phyloP scores from a whole-genome alignment of 1,140 invertebrate species.

The Oscheius sp. region DNA sequence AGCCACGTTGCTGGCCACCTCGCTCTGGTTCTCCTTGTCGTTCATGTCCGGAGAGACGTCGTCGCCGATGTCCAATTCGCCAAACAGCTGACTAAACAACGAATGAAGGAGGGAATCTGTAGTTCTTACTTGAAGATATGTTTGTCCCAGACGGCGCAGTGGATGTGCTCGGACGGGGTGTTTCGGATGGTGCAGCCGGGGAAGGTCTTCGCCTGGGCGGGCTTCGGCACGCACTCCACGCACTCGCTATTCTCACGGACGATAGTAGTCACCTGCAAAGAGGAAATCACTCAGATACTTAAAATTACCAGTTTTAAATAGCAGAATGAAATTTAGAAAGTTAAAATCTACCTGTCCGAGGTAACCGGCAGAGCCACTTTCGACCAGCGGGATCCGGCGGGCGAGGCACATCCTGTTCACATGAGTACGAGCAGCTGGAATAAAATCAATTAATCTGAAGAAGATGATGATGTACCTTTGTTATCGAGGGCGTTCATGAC shows the following conservation, averaged over 20 bases:
- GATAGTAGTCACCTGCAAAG: slow-evolving; percentile 29
- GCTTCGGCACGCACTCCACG: slow-evolving; percentile 88
- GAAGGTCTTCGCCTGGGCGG: slow-evolving; percentile 76
- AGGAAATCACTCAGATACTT: no score
- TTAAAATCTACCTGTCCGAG: slow-evolving; percentile 89
- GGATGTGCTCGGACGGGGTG: slow-evolving; percentile 97
- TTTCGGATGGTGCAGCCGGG: slow-evolving; percentile 98
- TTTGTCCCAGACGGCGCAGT: slow-evolving; percentile 99
- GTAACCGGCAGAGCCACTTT: slow-evolving; percentile 95
- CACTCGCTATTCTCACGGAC: slow-evolving; percentile 80
- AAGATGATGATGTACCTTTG: no score
- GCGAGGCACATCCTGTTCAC: slow-evolving; percentile 98
- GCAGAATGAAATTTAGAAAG: no score
- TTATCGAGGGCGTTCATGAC: slow-evolving; percentile 98
- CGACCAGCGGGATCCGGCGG: slow-evolving; percentile 85
- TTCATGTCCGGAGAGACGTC: slow-evolving; percentile 95
- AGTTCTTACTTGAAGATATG: slow-evolving; percentile 81
- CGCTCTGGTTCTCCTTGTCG: slow-evolving; percentile 76
- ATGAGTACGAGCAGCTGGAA: slow-evolving; percentile 92
- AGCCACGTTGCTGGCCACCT: slow-evolving; percentile 70
- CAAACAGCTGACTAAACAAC: slow-evolving; percentile 85
- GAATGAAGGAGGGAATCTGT: not conserved
- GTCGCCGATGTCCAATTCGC: slow-evolving; percentile 89
- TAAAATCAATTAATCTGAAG: no score
- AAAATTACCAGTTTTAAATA: no score